A percentile compares a stretch with the other conserved stretches of the same genome.
Conservation (phyloP, 2,888 invertebrate genomes). For the Byasa hedistus region DNA sequence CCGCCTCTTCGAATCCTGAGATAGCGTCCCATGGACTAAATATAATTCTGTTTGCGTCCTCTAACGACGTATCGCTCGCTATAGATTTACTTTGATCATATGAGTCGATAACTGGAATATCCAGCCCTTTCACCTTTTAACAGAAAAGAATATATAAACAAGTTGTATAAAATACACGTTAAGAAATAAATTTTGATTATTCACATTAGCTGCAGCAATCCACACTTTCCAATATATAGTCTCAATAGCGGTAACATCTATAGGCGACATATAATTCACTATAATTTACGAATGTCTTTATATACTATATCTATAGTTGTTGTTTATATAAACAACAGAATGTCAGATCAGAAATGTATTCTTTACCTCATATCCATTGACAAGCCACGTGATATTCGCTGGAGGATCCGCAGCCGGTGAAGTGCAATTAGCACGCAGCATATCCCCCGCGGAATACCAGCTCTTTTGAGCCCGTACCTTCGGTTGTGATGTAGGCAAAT, state of each 20-base stretch:
- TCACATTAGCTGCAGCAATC: background rate
- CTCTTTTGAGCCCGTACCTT: conserved; percentile 82
- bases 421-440: conserved; percentile 84
- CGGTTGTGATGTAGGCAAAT: conserved; percentile 82
- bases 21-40: conserved; percentile 77
- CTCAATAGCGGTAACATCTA: background rate
- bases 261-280: no score
- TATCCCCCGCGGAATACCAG: conserved; percentile 85
- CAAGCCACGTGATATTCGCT: conserved; percentile 83
- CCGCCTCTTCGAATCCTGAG: conserved; percentile 68
- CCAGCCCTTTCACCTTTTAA: conserved; percentile 68
- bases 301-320: background rate
- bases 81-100: conserved; percentile 60
- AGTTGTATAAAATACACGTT: background rate
- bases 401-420: conserved; percentile 84
- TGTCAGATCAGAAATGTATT: background rate
- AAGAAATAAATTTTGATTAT: background rate
- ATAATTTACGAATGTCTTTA: no score
- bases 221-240: background rate
- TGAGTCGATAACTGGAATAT: conserved; percentile 64
- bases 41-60: conserved; percentile 78
- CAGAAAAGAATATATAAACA: background rate
- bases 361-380: conserved; percentile 82
- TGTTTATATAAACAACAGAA: no score
- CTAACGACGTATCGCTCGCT: conserved; percentile 70